Conservation (phyloP, 2,888 invertebrate species). For the Andrena camellia region DNA sequence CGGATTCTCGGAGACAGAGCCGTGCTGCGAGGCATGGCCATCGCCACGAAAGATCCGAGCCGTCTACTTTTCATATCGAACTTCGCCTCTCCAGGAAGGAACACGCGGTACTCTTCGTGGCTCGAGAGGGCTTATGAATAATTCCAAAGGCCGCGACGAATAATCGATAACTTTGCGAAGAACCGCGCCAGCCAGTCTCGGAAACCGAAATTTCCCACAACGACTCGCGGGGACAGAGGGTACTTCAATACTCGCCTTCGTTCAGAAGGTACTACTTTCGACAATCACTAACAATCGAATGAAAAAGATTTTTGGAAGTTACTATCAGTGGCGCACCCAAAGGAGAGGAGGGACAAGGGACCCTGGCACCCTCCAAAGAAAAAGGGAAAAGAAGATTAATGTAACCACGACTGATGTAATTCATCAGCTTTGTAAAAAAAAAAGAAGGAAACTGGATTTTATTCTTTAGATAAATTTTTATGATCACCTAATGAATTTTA, state of each 20-base stretch:
- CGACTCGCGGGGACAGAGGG: constrained; percentile 2
- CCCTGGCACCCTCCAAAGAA: no score
- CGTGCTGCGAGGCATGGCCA: constrained; percentile 61
- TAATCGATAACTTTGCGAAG: constrained; percentile 77
- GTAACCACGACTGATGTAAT: no score
- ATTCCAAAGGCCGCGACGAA: constrained; percentile 76
- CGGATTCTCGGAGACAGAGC: constrained; percentile 54
- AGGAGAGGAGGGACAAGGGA: no score
- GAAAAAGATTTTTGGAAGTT: no score
- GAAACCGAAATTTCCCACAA: constrained; percentile 57
- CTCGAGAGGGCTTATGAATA: constrained; percentile 78
- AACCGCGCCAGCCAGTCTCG: constrained; percentile 60
- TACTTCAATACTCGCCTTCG: constrained; percentile 24
- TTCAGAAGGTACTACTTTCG: no score
- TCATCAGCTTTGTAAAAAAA: no score
- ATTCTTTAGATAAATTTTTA: no score
- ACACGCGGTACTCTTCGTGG: constrained; percentile 75
- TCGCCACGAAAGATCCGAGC: constrained; percentile 64
- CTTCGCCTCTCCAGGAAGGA: constrained; percentile 67
- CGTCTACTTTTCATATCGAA: constrained; percentile 74
- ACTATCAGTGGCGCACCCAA: no score
- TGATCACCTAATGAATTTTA: no score
- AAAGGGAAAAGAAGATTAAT: no score
- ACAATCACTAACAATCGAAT: not conserved
- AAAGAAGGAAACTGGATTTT: no score